A percentile compares a stretch with the other conserved stretches of the same genome.
Evolutionary conservation across 2,113 vertebrate genomes (phyloP).

Genomic region (Potamarius usumacintae): DNA sequence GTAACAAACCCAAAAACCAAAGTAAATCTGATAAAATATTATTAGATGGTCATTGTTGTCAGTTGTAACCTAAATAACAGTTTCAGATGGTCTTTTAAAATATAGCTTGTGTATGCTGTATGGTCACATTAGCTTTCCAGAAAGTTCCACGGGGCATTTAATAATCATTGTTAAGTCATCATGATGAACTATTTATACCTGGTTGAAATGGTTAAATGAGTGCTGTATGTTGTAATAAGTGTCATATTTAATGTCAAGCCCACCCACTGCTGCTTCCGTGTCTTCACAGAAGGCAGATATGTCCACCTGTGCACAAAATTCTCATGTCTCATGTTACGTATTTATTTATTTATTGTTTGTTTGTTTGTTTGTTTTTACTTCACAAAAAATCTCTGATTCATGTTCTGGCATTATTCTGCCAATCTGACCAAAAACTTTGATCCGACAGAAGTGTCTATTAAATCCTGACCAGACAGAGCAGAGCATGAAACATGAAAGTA

Average conservation of each 20-base stretch:
- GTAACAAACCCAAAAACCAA: too few species aligned
- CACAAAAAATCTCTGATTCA: neutral
- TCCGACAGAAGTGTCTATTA: constrained; percentile 24
- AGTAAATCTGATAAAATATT: neutral
- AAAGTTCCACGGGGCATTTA: neutral
- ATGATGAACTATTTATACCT: neutral
- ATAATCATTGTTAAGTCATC: neutral
- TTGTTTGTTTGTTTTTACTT: neutral
- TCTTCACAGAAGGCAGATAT: neutral
- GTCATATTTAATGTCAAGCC: neutral
- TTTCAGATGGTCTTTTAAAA: neutral
- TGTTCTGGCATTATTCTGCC: constrained; percentile 7
- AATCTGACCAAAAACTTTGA: neutral
- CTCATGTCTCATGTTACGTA: neutral
- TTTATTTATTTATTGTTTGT: neutral
- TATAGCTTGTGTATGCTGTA: neutral
- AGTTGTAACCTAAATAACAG: neutral
- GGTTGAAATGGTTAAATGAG: neutral
- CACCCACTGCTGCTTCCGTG: neutral
- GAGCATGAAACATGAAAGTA: constrained; percentile 32
- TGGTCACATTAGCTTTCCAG: neutral
- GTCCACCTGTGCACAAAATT: neutral
- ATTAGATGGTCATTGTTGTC: neutral
- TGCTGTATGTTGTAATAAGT: neutral
- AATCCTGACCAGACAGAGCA: constrained; percentile 26